Evolutionary conservation across 2,113 vertebrate species (phyloP).

Genomic region (Otis tarda): DNA sequence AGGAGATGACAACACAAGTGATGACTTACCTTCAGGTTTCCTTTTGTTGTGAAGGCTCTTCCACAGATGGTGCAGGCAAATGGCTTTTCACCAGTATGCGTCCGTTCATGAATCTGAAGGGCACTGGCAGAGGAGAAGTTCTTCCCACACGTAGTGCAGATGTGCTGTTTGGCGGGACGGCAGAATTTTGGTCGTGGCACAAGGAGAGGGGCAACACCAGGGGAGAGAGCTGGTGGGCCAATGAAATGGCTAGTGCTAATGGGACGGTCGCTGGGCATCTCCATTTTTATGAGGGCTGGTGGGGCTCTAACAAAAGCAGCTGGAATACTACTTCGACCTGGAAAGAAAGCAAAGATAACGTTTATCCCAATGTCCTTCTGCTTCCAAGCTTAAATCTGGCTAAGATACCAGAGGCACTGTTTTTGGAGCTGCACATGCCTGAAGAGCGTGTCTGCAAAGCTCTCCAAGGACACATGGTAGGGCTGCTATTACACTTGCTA

Average conservation of each 20-base stretch:
- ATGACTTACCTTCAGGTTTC: slow-evolving; percentile 90
- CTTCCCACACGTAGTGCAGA: slow-evolving; percentile 89
- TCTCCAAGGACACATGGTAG: not conserved
- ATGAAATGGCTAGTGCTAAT: slow-evolving; percentile 79
- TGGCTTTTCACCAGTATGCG: slow-evolving; percentile 96
- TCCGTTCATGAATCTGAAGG: slow-evolving; percentile 95
- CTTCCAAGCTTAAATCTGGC: not conserved
- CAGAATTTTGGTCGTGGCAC: slow-evolving; percentile 78
- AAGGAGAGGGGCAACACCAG: slow-evolving; percentile 77
- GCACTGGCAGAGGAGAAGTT: slow-evolving; percentile 97
- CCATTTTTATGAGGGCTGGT: slow-evolving; percentile 87
- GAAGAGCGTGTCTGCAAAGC: not conserved
- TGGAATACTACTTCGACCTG: slow-evolving; percentile 81
- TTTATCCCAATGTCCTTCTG: not conserved
- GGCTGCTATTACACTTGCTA: not conserved
- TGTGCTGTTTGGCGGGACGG: slow-evolving; percentile 89
- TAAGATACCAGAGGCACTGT: not conserved
- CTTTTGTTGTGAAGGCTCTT: slow-evolving; percentile 95
- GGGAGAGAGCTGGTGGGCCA: slow-evolving; percentile 80
- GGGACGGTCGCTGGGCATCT: slow-evolving; percentile 86
- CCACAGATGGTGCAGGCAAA: slow-evolving; percentile 94
- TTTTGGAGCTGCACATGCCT: accelerated
- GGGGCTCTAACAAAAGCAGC: slow-evolving; percentile 82
- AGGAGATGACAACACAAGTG: not conserved
- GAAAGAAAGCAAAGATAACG: not conserved